Conservation (phyloP, 2,797 vertebrate genomes). For the Oceanodroma leucorhoa region DNA sequence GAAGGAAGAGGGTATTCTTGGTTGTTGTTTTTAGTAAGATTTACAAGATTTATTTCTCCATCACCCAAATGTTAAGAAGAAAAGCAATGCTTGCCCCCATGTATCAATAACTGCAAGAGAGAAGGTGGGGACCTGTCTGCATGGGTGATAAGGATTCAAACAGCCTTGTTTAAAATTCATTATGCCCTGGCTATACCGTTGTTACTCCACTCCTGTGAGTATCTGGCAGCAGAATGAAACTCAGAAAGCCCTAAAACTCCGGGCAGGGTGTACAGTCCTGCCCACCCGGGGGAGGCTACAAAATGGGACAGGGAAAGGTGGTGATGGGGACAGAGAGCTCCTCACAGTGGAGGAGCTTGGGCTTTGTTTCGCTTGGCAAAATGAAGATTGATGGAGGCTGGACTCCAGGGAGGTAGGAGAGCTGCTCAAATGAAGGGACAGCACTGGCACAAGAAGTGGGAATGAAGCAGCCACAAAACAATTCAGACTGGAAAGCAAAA, state of each 20-base stretch:
- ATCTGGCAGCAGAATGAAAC: neutral
- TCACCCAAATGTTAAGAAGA: neutral
- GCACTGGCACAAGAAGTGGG: neutral
- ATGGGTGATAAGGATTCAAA: neutral
- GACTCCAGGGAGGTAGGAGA: neutral
- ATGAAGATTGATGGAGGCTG: neutral
- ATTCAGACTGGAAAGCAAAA: neutral
- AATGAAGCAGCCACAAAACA: neutral
- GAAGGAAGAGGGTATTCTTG: neutral
- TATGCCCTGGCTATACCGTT: rapidly evolving
- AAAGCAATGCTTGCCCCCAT: neutral
- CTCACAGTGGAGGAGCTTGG: rapidly evolving
- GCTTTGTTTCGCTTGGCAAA: neutral
- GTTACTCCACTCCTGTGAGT: neutral
- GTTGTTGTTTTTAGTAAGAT: neutral
- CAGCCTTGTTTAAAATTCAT: neutral
- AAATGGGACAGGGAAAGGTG: neutral
- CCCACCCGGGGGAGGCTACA: neutral
- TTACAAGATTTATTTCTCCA: neutral
- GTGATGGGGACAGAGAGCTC: neutral
- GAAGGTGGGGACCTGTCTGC: no score
- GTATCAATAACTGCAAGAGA: neutral
- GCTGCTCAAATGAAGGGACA: neutral
- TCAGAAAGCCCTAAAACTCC: neutral
- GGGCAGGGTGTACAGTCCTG: rapidly evolving